Percentiles rank a stretch among this genome's conserved stretches.
phyloP scores from a whole-genome alignment of 2,888 invertebrate genomes.

The Hypomecis atomaria region DNA sequence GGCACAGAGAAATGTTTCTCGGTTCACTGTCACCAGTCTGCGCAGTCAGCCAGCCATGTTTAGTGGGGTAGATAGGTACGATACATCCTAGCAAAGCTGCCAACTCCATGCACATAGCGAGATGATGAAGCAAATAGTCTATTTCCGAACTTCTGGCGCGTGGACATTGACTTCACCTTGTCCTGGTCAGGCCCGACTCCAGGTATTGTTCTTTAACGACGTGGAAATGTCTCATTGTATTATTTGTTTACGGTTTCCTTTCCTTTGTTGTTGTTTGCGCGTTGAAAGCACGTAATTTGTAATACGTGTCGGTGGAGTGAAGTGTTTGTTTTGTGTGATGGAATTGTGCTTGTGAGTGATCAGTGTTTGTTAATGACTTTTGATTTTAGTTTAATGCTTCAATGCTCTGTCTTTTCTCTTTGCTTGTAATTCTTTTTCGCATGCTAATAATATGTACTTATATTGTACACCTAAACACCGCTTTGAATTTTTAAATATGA shows the following conservation, averaged over 20 bases:
- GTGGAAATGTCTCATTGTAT: constrained; percentile 6
- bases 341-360: no score
- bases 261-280: constrained; percentile 16
- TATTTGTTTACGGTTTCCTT: constrained; percentile 15
- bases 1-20: not conserved
- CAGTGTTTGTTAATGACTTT: no score
- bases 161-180: constrained; percentile 16
- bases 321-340: no score
- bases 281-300: constrained; percentile 1
- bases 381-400: no score
- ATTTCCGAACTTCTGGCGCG: constrained; percentile 2
- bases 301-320: not conserved
- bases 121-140: constrained; percentile 10
- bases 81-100: constrained; percentile 11
- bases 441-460: no score
- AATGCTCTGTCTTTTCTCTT: no score
- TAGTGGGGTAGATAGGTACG: not conserved
- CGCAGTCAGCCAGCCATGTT: not conserved
- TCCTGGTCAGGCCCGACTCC: constrained; percentile 5
- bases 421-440: no score
- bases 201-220: constrained; percentile 8
- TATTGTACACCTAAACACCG: no score
- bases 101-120: constrained; percentile 11
- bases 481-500: no score
- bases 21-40: not conserved